Percentiles rank a stretch among this genome's conserved stretches.
These are phyloP conservation scores for Larimichthys polyactis DNA, from an alignment of 2,113 vertebrate genomes.

Conservation along the genomic window DNA sequence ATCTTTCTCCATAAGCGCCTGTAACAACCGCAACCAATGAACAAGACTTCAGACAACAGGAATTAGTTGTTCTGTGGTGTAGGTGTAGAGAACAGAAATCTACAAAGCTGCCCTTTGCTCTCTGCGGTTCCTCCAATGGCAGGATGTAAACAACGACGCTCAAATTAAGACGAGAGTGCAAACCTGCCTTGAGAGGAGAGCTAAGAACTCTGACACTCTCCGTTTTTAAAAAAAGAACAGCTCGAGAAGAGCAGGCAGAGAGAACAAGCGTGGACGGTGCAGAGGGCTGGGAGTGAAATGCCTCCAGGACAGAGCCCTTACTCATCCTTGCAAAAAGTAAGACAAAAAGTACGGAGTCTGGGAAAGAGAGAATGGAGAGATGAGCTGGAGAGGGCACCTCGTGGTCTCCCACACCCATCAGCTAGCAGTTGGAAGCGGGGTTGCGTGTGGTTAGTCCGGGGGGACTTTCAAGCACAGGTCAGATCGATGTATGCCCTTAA, in stretches of 20 bases:
- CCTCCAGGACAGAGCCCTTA: constrained; percentile 77
- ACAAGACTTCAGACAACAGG: constrained; percentile 64
- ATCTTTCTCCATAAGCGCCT: constrained; percentile 11
- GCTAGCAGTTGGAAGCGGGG: constrained; percentile 63
- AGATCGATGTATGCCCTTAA: constrained; percentile 71
- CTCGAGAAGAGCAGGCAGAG: constrained; percentile 44
- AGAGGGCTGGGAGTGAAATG: constrained; percentile 63
- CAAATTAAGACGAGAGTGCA: constrained; percentile 74
- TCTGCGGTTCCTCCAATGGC: constrained; percentile 47
- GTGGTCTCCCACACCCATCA: constrained; percentile 69
- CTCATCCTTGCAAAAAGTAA: constrained; percentile 66
- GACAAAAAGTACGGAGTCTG: constrained; percentile 51
- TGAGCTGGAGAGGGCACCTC: constrained; percentile 63
- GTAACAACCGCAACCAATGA: constrained; percentile 54
- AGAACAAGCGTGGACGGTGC: constrained; percentile 54
- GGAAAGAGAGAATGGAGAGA: constrained; percentile 44
- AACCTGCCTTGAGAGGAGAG: constrained; percentile 63
- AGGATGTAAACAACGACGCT: constrained; percentile 72
- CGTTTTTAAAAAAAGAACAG: constrained; percentile 69
- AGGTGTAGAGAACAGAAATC: constrained; percentile 56
- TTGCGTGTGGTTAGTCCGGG: constrained; percentile 66
- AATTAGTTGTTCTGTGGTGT: constrained; percentile 63
- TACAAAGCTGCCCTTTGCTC: constrained; percentile 68
- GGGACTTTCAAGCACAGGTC: constrained; percentile 66
- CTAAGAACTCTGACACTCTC: constrained; percentile 69